Conservation (phyloP, 2,888 invertebrate species). For the Coelinius sp. region DNA sequence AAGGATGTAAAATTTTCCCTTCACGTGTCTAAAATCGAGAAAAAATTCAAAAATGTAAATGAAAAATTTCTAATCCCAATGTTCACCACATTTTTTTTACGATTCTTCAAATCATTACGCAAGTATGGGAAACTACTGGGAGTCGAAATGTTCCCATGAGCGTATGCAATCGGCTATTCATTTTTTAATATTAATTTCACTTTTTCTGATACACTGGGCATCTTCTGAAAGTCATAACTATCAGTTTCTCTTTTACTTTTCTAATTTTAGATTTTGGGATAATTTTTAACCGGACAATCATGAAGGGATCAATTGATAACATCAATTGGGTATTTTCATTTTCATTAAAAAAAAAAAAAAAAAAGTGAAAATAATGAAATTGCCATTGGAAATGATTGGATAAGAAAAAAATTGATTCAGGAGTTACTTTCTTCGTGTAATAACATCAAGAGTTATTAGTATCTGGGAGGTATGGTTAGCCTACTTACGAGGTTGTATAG, state of each 20-base stretch:
- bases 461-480: not conserved
- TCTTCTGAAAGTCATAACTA: not conserved
- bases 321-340: too few relatives aligned
- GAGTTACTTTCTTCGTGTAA: too few relatives aligned
- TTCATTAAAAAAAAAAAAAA: too few relatives aligned
- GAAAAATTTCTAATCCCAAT: not conserved
- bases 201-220: not conserved
- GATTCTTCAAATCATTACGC: not conserved
- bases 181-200: not conserved
- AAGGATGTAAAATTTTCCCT: too few relatives aligned
- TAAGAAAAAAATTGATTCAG: too few relatives aligned
- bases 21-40: too few relatives aligned
- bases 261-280: not conserved
- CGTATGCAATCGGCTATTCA: not conserved
- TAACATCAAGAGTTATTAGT: not conserved
- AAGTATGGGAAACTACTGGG: constrained; percentile 8
- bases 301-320: not conserved
- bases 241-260: not conserved
- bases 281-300: not conserved
- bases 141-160: constrained; percentile 6
- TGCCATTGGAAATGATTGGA: too few relatives aligned
- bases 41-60: not conserved
- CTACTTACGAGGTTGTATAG: not conserved
- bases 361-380: too few relatives aligned
- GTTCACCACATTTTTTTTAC: not conserved